These are phyloP conservation scores for Eubucco bourcierii DNA, from an alignment of 2,113 vertebrate species.

Conservation along the genomic window DNA sequence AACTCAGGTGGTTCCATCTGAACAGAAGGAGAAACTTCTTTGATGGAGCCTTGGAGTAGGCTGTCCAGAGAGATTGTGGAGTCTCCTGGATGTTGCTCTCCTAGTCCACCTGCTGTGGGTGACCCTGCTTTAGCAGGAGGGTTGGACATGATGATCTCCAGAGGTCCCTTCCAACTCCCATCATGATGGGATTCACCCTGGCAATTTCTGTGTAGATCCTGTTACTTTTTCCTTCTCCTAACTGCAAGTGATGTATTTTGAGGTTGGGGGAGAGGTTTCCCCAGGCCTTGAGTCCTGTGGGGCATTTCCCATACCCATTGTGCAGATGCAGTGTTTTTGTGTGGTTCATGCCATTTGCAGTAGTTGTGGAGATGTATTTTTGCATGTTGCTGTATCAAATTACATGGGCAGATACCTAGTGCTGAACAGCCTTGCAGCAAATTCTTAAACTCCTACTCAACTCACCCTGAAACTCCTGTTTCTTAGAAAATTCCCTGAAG, in stretches of 20 bases:
- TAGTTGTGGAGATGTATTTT: background rate
- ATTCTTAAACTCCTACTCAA: background rate
- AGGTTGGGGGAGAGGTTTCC: background rate
- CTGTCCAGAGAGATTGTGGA: too few relatives aligned
- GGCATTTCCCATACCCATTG: background rate
- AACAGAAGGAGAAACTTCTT: too few relatives aligned
- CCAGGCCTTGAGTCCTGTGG: background rate
- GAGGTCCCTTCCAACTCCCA: too few relatives aligned
- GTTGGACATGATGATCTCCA: too few relatives aligned
- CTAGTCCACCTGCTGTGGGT: too few relatives aligned
- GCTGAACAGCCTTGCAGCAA: background rate
- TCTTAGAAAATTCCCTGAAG: background rate
- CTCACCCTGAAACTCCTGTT: background rate
- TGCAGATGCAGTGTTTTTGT: background rate
- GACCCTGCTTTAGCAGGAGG: too few relatives aligned
- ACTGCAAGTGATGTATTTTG: background rate
- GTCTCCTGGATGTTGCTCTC: too few relatives aligned
- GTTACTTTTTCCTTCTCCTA: background rate
- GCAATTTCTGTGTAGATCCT: accelerated
- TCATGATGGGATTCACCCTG: too few relatives aligned
- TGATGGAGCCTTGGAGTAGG: too few relatives aligned
- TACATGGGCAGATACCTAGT: background rate
- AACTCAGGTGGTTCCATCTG: too few relatives aligned
- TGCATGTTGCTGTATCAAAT: accelerated
- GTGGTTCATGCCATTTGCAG: background rate